A percentile compares a stretch with the other conserved stretches of the same genome.
Evolutionary conservation across 2,888 invertebrate species (phyloP).

Genomic region (Caenorhabditis macrosperma): DNA sequence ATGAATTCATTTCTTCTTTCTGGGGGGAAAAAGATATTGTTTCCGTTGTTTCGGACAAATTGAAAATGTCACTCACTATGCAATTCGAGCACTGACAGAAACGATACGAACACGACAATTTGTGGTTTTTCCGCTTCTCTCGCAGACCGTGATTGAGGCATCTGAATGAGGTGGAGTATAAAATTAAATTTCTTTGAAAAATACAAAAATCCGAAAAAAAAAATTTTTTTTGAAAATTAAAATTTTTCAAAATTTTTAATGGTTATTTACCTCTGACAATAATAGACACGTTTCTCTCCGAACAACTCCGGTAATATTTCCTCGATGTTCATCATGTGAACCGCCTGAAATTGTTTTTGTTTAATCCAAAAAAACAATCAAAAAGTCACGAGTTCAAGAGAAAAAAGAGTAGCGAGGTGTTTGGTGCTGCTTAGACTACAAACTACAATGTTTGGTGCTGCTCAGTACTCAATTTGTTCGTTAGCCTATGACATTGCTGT

Average conservation of each 20-base stretch:
- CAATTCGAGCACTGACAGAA: slow-evolving; percentile 69
- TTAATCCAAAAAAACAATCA: background rate
- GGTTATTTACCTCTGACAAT: slow-evolving; percentile 66
- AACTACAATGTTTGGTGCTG: too few relatives aligned
- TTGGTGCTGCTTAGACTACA: background rate
- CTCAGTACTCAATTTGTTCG: too few relatives aligned
- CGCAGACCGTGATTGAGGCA: slow-evolving; percentile 70
- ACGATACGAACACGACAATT: slow-evolving; percentile 64
- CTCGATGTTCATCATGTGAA: slow-evolving; percentile 72
- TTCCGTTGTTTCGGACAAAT: too few relatives aligned
- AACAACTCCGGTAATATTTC: slow-evolving; percentile 74
- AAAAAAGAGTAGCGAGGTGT: background rate
- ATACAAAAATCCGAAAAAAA: too few relatives aligned
- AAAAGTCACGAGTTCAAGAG: background rate
- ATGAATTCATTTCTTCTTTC: background rate
- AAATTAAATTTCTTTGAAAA: too few relatives aligned
- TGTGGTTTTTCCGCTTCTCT: slow-evolving; percentile 71
- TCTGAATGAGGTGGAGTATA: slow-evolving; percentile 19
- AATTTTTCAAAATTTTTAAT: background rate
- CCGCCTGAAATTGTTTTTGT: slow-evolving; percentile 1
- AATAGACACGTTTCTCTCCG: slow-evolving; percentile 72
- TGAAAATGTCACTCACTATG: slow-evolving; percentile 64
- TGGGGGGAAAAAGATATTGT: background rate
- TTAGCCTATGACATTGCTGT: too few relatives aligned
- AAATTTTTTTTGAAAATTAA: background rate